Evolutionary conservation across 2,888 invertebrate genomes (phyloP), one percentile per base, ranked within the genome.

Genomic region (Phania funesta): DNA sequence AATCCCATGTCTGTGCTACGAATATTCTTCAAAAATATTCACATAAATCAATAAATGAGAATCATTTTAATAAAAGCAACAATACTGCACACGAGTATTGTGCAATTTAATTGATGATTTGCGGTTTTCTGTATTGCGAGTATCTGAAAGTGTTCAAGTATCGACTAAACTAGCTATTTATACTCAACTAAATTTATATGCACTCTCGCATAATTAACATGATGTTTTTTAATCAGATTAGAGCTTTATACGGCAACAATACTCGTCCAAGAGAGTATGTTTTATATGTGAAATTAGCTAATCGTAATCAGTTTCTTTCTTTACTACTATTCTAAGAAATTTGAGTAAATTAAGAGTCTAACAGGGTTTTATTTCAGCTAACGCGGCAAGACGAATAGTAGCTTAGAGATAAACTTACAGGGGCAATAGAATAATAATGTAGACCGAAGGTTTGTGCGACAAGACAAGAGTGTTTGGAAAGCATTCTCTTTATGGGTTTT

Each of bases 401-500:
- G 26, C 73, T 73, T 22, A 46, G 9, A 73, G 65, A 67, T 71
- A 50, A 38, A 71, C 32, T 41, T 50, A 16, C 18, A 41, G 20
- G 52, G 9, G 24, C 9, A 24, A 20, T 65, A 44, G 24, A 44
- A 44, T 44, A 44, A 29, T 29, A 29, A 20, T 71, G 20, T 52
- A 16, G 24, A 50, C 18, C 6, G 9, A 26, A 35, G 50, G 20
- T 18, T n/a, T 71, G 41, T 24, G 13, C 24, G 64, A 32, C 20
- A 41, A 32, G 26, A 60, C 46, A 11, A 29, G 9, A 74, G 64
- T 54, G 64, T 64, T 70, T 71, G 29, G n/a, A 50, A 65, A 52
- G 52, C 64, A 71, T 78, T 78, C 77, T 78, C 64, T 70, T 70
- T 70, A 78, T 56, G 50, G 60, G n/a, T 35, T 64, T n/a, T n/a